Base-by-base conservation (phyloP, 2,888 invertebrate species). In the Lasiommata megera region DNA sequence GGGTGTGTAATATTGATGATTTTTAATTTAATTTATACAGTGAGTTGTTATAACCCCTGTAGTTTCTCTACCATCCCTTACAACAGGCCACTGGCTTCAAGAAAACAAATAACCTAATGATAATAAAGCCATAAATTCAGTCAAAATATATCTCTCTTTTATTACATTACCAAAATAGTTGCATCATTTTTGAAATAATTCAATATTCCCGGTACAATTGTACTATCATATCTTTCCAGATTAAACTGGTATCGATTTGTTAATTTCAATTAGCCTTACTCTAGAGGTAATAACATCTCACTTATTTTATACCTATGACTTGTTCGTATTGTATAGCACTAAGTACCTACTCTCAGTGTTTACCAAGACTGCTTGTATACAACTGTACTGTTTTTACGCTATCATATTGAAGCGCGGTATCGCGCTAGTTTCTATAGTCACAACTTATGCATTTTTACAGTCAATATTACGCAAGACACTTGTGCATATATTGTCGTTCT, bases 351-450 rank as follows among this genome's bases (percentile, higher is more conserved):
- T 89, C 87, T 89, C 88, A 86, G 87, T 88, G 87, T 88, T 87
- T 88, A 85, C 84, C 82, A 90, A 90, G 89, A 90, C 89, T 90
- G 90, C 88, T 89, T 89, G 84, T 88, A 85, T 86, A 87, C 84
- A 83, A 84, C 80, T 83, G 67, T 84, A 87, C 82, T 84, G 83
- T 86, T 85, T 85, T 84, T 80, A 86, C 77, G 83, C 81, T 83
- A 80, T 84, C 79, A 71, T 74, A 74, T 74, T 69, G 71, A 71
- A 71, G 77, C 77, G 84, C 76, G 73, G 69, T 68, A 66, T 72
- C 53, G 60, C 78, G 77, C 74, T 72, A 73, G 67, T 72, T 75
- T 84, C 83, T 79, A 73, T 88, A 89, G 89, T 89, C 89, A 89
- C 88, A 88, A 89, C 76, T 84, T 82, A 76, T 89, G 88, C 88